A percentile compares a stretch with the other conserved stretches of the same genome.
Evolutionary conservation across 2,113 vertebrate genomes (phyloP).

Genomic region (Halcyon senegalensis): DNA sequence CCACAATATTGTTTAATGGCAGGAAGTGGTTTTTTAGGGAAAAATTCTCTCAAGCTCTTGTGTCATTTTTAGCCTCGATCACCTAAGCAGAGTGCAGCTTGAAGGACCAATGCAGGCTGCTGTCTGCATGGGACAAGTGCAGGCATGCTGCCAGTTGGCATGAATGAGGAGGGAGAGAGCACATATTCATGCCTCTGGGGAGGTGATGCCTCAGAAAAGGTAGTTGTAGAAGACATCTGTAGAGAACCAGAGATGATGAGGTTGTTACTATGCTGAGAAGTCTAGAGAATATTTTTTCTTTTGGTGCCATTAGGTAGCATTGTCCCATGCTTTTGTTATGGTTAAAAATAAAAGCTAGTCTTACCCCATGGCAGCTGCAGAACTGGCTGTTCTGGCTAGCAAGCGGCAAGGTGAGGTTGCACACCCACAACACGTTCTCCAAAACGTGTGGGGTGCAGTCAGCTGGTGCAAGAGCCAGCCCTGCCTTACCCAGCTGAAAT

Average conservation of each 20-base stretch:
- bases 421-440: fast-evolving
- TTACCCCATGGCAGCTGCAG: fast-evolving
- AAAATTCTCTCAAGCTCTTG: neutral
- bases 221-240: neutral
- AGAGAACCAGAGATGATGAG: neutral
- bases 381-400: neutral
- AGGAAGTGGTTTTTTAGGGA: neutral
- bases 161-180: neutral
- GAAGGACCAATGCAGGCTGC: fast-evolving
- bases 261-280: neutral
- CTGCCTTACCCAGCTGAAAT: neutral
- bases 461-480: fast-evolving
- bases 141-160: fast-evolving
- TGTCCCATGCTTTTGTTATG: neutral
- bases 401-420: neutral
- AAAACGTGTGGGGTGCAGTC: fast-evolving
- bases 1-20: neutral
- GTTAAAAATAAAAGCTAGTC: neutral
- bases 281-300: neutral
- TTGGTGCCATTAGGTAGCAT: neutral
- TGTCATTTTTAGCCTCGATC: neutral
- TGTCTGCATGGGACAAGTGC: neutral
- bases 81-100: neutral
- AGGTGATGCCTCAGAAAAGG: neutral
- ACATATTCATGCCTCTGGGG: neutral